Base-by-base conservation (phyloP, 1,140 invertebrate genomes). In the Bombus picipes region DNA sequence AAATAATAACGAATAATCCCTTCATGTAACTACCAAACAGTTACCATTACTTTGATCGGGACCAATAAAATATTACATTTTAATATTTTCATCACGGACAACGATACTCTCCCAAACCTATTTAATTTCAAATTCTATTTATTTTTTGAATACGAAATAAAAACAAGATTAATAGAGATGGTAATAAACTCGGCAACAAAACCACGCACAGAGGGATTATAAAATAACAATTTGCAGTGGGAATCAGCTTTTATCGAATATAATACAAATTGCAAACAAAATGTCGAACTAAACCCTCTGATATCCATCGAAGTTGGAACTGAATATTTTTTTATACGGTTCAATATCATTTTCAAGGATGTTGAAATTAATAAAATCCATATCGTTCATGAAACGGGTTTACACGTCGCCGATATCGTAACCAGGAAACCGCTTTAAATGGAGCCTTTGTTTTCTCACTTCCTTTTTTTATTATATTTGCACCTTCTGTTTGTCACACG, bases 281-380 rank as follows among this genome's bases (percentile, higher is more conserved):
- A 28, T 80, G 57, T 25, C 25, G 4, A 57, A 39, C 41, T 34
- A n/a, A n/a, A n/a, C 3, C 53, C n/a, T 28, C 9, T 5, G 34
- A 53, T 34, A 43, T 62, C n/a, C 59, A 28, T 39, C 15, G 28
- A 59, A 25, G 28, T 9, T 18, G 13, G 43, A 39, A 37, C 25
- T 1, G 12, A 8, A 41, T 37, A 22, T 68, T 34, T 62, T 12
- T 62, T 62, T 22, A 18, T 22, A 68, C 18, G n/a, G 13, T 3
- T 41, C 34, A 39, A 78, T 34, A 43, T 70, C 37, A 15, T 5
- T 78, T 71, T 34, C 34, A 62, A 79, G 39, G 75, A 62, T 25
- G 53, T 18, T 2, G 37, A 71, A 84, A 84, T 79, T 84, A 71
- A 78, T 79, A 43, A 72, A 84, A 84, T 79, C 75, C 73, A 77